Evolutionary conservation across 2,113 vertebrate species (phyloP).

Genomic region (Varanus salvator): DNA sequence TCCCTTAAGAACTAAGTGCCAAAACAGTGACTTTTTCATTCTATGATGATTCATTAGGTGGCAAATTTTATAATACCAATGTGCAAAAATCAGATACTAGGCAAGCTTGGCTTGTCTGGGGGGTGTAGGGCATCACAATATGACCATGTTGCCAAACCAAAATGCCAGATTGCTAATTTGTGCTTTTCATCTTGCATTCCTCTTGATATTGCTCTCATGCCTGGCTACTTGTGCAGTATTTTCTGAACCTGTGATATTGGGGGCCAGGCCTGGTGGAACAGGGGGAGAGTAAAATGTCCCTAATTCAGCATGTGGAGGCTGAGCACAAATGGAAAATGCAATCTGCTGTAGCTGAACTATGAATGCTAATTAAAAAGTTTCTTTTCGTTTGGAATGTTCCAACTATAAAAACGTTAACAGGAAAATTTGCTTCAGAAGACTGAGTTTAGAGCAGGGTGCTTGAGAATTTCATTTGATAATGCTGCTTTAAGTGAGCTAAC

Average conservation of each 20-base stretch:
- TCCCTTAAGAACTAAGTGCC: background rate
- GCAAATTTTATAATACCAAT: conserved; percentile 21
- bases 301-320: background rate
- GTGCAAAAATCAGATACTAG: background rate
- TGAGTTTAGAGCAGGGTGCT: background rate
- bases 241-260: background rate
- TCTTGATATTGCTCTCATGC: background rate
- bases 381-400: conserved; percentile 49
- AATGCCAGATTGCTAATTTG: background rate
- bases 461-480: background rate
- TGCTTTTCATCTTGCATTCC: conserved; percentile 10
- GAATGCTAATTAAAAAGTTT: conserved; percentile 51
- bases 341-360: conserved; percentile 35
- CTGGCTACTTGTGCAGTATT: conserved; percentile 21
- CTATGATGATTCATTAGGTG: conserved; percentile 19
- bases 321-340: conserved; percentile 23
- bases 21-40: conserved; percentile 34
- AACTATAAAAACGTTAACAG: conserved; percentile 51
- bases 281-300: background rate
- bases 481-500: background rate
- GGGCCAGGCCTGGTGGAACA: too few species aligned
- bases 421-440: too few species aligned
- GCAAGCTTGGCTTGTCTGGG: background rate
- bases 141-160: background rate
- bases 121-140: background rate